A percentile compares a stretch with the other conserved stretches of the same genome.
Conservation (phyloP, 2,113 vertebrate genomes). For the Heterotis niloticus region DNA sequence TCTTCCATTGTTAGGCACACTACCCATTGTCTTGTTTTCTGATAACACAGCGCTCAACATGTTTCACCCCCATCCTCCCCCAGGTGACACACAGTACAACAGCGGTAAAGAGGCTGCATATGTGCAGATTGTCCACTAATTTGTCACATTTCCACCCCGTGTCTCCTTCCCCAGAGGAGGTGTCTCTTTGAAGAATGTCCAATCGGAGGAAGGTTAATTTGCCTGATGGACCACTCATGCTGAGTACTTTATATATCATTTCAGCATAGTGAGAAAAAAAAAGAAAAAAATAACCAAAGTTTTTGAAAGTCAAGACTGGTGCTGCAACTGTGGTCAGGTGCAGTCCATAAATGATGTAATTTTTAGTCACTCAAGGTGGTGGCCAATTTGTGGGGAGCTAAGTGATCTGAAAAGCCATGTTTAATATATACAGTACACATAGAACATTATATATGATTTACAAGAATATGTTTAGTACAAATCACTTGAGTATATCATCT, state of each 20-base stretch:
- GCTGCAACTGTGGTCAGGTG: not conserved
- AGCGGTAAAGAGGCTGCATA: constrained; percentile 58
- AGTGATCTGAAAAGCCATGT: no score
- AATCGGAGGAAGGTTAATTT: constrained; percentile 66
- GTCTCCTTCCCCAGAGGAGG: constrained; percentile 74
- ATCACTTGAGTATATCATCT: no score
- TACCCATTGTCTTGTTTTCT: not conserved
- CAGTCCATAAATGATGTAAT: not conserved
- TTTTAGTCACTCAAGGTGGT: not conserved
- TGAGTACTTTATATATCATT: constrained; percentile 2
- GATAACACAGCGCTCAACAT: not conserved
- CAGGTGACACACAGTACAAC: constrained; percentile 49
- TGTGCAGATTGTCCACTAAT: constrained; percentile 63
- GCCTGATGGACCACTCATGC: constrained; percentile 50
- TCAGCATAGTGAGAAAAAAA: constrained; percentile 8
- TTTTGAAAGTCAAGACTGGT: not conserved
- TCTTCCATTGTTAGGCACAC: not conserved
- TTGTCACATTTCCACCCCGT: constrained; percentile 69
- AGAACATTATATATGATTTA: no score
- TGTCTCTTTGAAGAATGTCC: constrained; percentile 77
- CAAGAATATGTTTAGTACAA: no score
- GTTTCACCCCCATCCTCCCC: no score
- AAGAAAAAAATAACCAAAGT: not conserved
- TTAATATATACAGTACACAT: no score
- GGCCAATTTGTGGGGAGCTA: no score